phyloP scores from a whole-genome alignment of 2,888 invertebrate genomes.

The Pseudococcus jackbeardsleyi region DNA sequence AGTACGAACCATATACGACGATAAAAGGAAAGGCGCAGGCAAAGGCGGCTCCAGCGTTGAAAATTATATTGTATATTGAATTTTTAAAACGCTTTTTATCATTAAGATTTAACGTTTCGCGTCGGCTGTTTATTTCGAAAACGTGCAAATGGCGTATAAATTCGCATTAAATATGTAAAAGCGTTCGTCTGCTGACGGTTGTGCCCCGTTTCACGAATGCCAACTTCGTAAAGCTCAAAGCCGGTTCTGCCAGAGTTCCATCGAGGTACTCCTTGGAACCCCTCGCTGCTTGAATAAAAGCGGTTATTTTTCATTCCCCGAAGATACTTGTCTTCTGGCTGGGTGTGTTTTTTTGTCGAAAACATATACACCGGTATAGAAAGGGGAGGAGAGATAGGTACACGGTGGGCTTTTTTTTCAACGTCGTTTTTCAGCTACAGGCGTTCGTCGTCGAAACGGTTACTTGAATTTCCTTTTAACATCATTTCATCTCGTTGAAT shows the following conservation, averaged over 20 bases:
- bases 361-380: neutral
- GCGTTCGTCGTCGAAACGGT: neutral
- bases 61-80: slow-evolving; percentile 38
- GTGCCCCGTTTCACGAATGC: neutral
- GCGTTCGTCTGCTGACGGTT: slow-evolving; percentile 26
- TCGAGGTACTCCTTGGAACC: neutral
- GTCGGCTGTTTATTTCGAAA: slow-evolving; percentile 15
- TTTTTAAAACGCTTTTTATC: slow-evolving; percentile 44
- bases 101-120: slow-evolving; percentile 40
- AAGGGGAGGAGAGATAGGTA: neutral
- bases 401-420: neutral
- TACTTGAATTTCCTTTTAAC: slow-evolving; percentile 51
- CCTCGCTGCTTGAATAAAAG: slow-evolving; percentile 29
- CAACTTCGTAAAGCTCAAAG: slow-evolving; percentile 3
- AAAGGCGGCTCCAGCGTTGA: neutral
- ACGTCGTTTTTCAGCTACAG: no score
- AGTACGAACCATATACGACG: neutral
- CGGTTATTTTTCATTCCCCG: slow-evolving; percentile 40
- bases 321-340: slow-evolving; percentile 21
- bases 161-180: slow-evolving; percentile 50
- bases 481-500: slow-evolving; percentile 19
- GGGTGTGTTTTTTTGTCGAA: neutral
- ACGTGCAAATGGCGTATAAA: slow-evolving; percentile 37
- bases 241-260: neutral
- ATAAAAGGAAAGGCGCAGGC: neutral